These are phyloP conservation scores for Steinernema hermaphroditum DNA, from an alignment of 2,888 invertebrate genomes.

Conservation along the genomic window DNA sequence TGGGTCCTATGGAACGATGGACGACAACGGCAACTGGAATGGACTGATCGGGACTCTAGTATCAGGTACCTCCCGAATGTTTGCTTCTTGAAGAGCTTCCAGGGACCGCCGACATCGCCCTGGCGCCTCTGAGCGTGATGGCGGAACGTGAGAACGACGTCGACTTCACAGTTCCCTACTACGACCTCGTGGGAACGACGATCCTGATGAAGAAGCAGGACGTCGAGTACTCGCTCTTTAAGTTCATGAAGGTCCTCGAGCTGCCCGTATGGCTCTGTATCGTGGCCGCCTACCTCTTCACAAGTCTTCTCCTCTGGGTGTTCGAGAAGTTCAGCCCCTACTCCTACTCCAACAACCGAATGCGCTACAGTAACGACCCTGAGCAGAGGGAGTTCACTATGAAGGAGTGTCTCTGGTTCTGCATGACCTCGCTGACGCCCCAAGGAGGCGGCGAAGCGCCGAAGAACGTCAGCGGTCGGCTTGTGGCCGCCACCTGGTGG, in stretches of 20 bases:
- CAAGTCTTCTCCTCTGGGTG: constrained; percentile 89
- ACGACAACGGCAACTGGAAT: constrained; percentile 82
- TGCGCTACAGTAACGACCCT: constrained; percentile 76
- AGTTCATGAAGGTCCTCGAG: constrained; percentile 86
- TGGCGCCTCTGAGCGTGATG: constrained; percentile 90
- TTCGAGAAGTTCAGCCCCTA: constrained; percentile 97
- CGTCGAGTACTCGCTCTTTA: constrained; percentile 87
- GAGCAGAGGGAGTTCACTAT: constrained; percentile 86
- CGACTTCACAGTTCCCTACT: constrained; percentile 94
- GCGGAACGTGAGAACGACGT: constrained; percentile 94
- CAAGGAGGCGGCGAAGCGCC: constrained; percentile 91
- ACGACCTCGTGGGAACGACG: constrained; percentile 93
- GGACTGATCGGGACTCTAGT: constrained; percentile 76
- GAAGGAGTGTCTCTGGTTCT: constrained; percentile 94
- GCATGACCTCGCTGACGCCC: constrained; percentile 95
- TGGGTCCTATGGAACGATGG: constrained; percentile 84
- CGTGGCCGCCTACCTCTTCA: constrained; percentile 89
- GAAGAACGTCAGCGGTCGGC: constrained; percentile 88
- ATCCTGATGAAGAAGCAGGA: constrained; percentile 90
- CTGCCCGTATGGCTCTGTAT: constrained; percentile 96
- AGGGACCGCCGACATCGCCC: constrained; percentile 80
- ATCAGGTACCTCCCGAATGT: constrained; percentile 48
- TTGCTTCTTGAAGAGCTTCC: constrained; percentile 37
- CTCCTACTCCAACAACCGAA: constrained; percentile 86
- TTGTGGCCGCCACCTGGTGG: constrained; percentile 92